Percentiles rank a stretch among this genome's conserved stretches.
These are phyloP conservation scores for Leptopterna dolabrata DNA, from an alignment of 2,888 invertebrate genomes.

Conservation along the genomic window DNA sequence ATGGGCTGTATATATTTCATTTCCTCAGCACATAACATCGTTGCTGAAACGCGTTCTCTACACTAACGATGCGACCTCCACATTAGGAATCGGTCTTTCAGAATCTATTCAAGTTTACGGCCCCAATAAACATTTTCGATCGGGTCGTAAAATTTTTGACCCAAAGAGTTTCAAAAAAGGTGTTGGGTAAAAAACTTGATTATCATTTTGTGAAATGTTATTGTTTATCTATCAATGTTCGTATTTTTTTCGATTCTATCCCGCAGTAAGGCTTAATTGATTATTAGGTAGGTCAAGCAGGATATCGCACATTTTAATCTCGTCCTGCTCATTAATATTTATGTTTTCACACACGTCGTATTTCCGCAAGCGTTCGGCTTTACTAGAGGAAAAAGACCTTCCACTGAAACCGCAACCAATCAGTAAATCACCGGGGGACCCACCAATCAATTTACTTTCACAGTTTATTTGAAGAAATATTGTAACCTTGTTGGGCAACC, in stretches of 20 bases:
- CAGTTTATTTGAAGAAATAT: conserved; percentile 39
- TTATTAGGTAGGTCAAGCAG: not conserved
- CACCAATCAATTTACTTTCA: not conserved
- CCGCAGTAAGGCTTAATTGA: not conserved
- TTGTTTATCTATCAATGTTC: not conserved
- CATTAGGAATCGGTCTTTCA: not conserved
- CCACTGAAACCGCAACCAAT: not conserved
- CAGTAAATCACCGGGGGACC: conserved; percentile 32
- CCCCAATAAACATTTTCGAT: not conserved
- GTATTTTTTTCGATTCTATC: not conserved
- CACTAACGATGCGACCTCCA: not conserved
- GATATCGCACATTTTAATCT: not conserved
- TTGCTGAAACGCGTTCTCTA: not conserved
- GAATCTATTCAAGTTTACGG: not conserved
- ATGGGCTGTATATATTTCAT: no score
- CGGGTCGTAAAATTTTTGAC: not conserved
- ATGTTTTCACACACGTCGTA: not conserved
- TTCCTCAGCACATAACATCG: not conserved
- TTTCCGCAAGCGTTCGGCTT: not conserved
- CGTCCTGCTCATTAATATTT: not conserved
- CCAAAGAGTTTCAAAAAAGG: not conserved
- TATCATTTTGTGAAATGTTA: not conserved
- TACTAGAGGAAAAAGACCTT: not conserved
- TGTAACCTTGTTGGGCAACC: conserved; percentile 19
- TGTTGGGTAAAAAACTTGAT: not conserved